Conservation (phyloP, 2,797 vertebrate genomes). For the Sebastes vulpes region DNA sequence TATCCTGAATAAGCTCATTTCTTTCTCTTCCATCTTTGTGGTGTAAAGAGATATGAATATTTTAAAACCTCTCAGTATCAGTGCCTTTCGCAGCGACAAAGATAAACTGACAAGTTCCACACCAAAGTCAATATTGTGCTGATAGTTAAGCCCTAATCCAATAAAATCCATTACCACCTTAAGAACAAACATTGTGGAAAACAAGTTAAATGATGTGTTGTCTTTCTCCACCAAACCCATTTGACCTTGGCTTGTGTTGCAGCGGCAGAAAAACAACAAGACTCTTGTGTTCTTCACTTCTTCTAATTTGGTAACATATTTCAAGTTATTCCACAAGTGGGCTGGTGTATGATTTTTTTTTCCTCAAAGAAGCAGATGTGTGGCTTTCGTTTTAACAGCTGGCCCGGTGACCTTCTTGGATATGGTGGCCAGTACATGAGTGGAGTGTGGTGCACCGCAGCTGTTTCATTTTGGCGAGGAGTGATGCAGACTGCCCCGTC, state of each 20-base stretch:
- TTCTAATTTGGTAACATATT: conserved; percentile 1
- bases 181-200: neutral
- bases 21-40: neutral
- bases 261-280: conserved; percentile 5
- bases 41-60: neutral
- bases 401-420: conserved; percentile 41
- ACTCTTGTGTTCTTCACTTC: neutral
- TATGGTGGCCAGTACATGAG: conserved; percentile 17
- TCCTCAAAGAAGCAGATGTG: conserved; percentile 27
- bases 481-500: neutral
- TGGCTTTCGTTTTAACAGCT: conserved; percentile 42
- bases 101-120: neutral
- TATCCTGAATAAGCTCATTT: neutral
- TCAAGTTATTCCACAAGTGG: neutral
- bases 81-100: neutral
- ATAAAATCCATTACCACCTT: neutral
- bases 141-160: neutral
- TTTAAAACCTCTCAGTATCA: neutral
- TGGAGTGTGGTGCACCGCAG: conserved; percentile 34
- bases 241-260: neutral
- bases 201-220: neutral
- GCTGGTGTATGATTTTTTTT: neutral
- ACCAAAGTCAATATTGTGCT: neutral
- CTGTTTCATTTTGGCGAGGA: conserved; percentile 37
- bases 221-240: neutral